Percentiles rank a stretch among this genome's conserved stretches.
These are phyloP conservation scores for Ispidina picta DNA, from an alignment of 2,797 vertebrate genomes.

Conservation along the genomic window DNA sequence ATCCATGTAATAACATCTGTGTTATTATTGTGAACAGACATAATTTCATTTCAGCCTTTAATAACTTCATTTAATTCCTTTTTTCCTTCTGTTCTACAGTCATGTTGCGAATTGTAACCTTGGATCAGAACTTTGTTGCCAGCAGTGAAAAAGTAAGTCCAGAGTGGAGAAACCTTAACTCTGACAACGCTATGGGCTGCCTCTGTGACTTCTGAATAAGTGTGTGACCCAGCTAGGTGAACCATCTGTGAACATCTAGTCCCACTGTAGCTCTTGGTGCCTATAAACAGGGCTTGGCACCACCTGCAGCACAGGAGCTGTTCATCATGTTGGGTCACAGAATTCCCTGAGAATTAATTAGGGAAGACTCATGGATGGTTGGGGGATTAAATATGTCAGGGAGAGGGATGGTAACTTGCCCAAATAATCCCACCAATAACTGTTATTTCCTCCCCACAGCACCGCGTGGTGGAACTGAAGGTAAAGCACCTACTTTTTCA, in stretches of 20 bases:
- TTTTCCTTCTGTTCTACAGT: slow-evolving; percentile 35
- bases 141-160: slow-evolving; percentile 43
- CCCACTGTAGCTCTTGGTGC: not conserved
- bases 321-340: not conserved
- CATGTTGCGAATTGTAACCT: slow-evolving; percentile 35
- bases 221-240: not conserved
- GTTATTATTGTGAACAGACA: not conserved
- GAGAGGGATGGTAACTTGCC: not conserved
- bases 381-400: not conserved
- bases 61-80: not conserved
- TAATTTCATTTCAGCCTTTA: not conserved
- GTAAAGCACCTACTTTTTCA: slow-evolving; percentile 4
- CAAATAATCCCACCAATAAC: not conserved
- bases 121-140: slow-evolving; percentile 58
- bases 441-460: slow-evolving; percentile 30
- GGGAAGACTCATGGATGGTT: not conserved
- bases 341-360: not conserved
- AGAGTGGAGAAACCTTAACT: not conserved
- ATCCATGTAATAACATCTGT: not conserved
- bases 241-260: not conserved
- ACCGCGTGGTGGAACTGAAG: slow-evolving; percentile 50
- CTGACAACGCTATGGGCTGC: not conserved
- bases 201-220: not conserved
- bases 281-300: not conserved
- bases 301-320: not conserved